A percentile compares a stretch with the other conserved stretches of the same genome.
Conservation (phyloP, 2,113 vertebrate species). For the Eleginops maclovinus region DNA sequence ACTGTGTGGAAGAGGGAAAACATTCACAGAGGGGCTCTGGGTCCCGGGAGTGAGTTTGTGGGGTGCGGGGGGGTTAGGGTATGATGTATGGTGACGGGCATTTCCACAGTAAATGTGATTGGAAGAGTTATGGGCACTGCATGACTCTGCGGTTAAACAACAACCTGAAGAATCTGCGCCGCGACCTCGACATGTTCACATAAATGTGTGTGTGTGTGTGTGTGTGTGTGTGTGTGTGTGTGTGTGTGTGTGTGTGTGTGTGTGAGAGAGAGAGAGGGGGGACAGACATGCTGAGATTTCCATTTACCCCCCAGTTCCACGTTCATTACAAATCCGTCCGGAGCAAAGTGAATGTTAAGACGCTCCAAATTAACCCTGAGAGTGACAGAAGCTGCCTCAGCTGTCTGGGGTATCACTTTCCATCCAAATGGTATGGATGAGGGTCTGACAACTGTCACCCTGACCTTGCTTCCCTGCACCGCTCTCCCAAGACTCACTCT, state of each 20-base stretch:
- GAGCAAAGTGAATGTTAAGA: constrained; percentile 79
- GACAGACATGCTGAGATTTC: constrained; percentile 69
- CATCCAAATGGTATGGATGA: constrained; percentile 77
- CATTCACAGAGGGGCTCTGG: constrained; percentile 38
- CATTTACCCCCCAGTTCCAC: constrained; percentile 62
- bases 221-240: background rate
- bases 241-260: background rate
- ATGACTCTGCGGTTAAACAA: constrained; percentile 58
- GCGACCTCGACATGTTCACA: constrained; percentile 41
- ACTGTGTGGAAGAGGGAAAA: constrained; percentile 36
- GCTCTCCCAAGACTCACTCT: constrained; percentile 65
- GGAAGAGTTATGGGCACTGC: constrained; percentile 43
- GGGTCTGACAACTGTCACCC: constrained; percentile 79
- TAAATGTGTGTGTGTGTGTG: background rate
- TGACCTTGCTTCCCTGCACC: constrained; percentile 73
- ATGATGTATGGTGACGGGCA: constrained; percentile 28
- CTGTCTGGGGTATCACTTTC: constrained; percentile 83
- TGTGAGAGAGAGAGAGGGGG: background rate
- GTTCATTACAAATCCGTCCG: constrained; percentile 69
- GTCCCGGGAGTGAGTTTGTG: background rate
- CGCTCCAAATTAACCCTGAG: constrained; percentile 78
- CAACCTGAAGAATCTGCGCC: constrained; percentile 51
- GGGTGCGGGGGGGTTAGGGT: constrained; percentile 1
- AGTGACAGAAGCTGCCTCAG: constrained; percentile 79
- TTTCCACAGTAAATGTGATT: constrained; percentile 44